phyloP scores from a whole-genome alignment of 2,888 invertebrate genomes.

The Diaprepes abbreviatus region DNA sequence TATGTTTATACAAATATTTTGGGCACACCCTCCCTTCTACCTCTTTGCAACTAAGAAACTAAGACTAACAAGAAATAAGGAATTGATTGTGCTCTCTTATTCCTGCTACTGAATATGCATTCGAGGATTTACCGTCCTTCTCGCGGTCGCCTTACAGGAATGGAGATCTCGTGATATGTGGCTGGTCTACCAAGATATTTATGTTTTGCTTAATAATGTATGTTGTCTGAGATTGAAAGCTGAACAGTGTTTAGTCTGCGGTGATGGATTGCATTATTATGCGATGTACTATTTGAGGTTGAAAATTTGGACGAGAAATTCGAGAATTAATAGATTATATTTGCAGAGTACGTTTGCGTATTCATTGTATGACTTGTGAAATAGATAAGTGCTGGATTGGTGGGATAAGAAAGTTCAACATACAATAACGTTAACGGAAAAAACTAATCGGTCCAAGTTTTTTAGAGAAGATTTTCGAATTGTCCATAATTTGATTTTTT shows the following conservation, averaged over 20 bases:
- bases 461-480: too few species aligned
- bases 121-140: constrained; percentile 34
- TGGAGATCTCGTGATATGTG: constrained; percentile 48
- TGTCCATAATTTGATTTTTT: too few species aligned
- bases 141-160: constrained; percentile 34
- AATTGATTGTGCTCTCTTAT: constrained; percentile 49
- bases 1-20: too few species aligned
- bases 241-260: constrained; percentile 34
- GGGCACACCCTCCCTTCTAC: too few species aligned
- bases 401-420: too few species aligned
- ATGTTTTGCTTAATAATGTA: constrained; percentile 48
- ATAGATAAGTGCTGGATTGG: too few species aligned
- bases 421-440: too few species aligned
- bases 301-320: constrained; percentile 1
- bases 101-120: constrained; percentile 46
- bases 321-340: constrained; percentile 12
- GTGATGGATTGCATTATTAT: constrained; percentile 35
- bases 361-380: too few species aligned
- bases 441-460: too few species aligned
- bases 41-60: too few species aligned
- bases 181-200: constrained; percentile 45
- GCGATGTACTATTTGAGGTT: constrained; percentile 26
- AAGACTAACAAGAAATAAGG: constrained; percentile 36
- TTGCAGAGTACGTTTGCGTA: neutral
- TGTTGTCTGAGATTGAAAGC: constrained; percentile 38